These are phyloP conservation scores for Exephanes ischioxanthus DNA, from an alignment of 2,888 invertebrate species.

Conservation along the genomic window DNA sequence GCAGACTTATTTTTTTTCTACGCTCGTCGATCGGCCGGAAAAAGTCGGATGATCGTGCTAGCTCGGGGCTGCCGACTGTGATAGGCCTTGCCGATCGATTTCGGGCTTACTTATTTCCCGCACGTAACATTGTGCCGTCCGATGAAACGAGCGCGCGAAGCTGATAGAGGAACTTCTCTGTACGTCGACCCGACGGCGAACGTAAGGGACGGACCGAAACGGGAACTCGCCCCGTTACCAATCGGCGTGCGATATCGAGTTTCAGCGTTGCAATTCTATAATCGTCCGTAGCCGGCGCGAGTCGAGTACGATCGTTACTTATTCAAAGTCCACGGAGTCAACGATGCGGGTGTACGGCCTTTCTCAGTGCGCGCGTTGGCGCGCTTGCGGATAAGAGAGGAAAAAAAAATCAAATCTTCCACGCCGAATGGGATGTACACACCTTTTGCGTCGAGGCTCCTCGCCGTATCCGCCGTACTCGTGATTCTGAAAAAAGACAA, in stretches of 20 bases:
- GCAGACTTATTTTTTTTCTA: not conserved
- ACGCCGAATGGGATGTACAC: slow-evolving; percentile 45
- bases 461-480: slow-evolving; percentile 84
- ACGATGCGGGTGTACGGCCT: not conserved
- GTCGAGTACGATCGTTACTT: slow-evolving; percentile 34
- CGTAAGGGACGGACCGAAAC: slow-evolving; percentile 15
- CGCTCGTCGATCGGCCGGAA: slow-evolving; percentile 4
- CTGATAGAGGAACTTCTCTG: not conserved
- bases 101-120: slow-evolving; percentile 14
- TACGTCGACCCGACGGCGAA: slow-evolving; percentile 36
- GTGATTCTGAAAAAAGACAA: slow-evolving; percentile 82
- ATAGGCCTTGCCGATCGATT: not conserved
- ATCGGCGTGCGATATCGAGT: slow-evolving; percentile 33
- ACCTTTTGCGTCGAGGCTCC: slow-evolving; percentile 84
- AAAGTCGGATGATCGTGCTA: slow-evolving; percentile 15
- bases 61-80: not conserved
- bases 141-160: not conserved
- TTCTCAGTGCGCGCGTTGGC: not conserved
- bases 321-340: slow-evolving; percentile 19
- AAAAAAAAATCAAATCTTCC: slow-evolving; percentile 3
- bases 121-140: not conserved
- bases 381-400: not conserved
- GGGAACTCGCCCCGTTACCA: slow-evolving; percentile 9
- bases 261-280: slow-evolving; percentile 25
- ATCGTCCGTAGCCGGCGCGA: slow-evolving; percentile 15